Evolutionary conservation across 2,797 vertebrate species (phyloP).

Genomic region (Liparis tanakae): DNA sequence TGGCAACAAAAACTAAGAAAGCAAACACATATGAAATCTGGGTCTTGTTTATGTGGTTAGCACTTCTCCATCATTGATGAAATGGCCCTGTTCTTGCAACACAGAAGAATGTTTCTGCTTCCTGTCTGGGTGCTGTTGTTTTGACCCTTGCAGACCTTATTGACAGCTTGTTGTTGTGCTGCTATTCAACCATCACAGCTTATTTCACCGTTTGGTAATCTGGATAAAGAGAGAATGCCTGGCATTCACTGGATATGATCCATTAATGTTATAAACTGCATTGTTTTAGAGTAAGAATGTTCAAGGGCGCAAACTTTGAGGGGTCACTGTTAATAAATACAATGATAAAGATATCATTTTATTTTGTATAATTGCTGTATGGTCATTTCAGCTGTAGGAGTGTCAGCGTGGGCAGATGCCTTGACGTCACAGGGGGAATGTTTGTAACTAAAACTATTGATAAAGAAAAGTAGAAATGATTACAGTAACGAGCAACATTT

Average conservation of each 20-base stretch:
- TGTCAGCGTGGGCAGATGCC: conserved; percentile 22
- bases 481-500: neutral
- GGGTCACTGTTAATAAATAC: neutral
- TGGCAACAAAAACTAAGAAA: conserved; percentile 4
- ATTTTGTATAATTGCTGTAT: neutral
- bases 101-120: conserved; percentile 47
- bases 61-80: conserved; percentile 58
- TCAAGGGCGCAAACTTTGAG: neutral
- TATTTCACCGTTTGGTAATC: conserved; percentile 41
- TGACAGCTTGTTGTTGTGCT: conserved; percentile 38
- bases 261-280: neutral
- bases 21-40: neutral
- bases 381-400: conserved; percentile 46
- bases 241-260: conserved; percentile 20
- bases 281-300: conserved; percentile 1
- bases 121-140: conserved; percentile 56
- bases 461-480: conserved; percentile 38
- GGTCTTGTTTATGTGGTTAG: conserved; percentile 45
- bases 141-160: conserved; percentile 50
- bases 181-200: conserved; percentile 23
- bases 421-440: conserved; percentile 26
- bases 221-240: conserved; percentile 31
- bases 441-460: conserved; percentile 31
- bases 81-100: conserved; percentile 59
- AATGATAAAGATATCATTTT: neutral